phyloP scores from a whole-genome alignment of 2,888 invertebrate genomes.

The Aphodius granarius region DNA sequence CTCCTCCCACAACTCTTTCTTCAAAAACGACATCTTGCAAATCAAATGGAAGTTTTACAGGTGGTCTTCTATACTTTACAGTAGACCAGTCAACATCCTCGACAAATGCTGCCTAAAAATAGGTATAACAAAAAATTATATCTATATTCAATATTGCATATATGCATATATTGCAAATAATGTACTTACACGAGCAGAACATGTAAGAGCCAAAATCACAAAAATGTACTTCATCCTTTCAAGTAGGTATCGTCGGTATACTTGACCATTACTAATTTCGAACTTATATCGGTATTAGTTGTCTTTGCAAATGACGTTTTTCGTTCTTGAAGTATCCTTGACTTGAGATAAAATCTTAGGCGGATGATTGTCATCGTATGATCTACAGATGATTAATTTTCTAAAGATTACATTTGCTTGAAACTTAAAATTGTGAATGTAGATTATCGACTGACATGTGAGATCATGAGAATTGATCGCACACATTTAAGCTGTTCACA shows the following conservation, averaged over 20 bases:
- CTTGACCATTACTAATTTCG: neutral
- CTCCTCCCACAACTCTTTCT: constrained; percentile 4
- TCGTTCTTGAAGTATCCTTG: neutral
- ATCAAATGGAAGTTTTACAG: neutral
- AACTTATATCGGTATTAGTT: neutral
- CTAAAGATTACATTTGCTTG: neutral
- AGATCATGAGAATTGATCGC: too few relatives aligned
- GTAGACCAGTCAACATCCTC: constrained; percentile 15
- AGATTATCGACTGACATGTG: too few relatives aligned
- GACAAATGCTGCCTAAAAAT: neutral
- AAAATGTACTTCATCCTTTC: constrained; percentile 4
- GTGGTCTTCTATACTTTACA: neutral
- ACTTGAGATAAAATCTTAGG: neutral
- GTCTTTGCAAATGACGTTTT: neutral
- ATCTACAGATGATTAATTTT: neutral
- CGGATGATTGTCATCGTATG: neutral
- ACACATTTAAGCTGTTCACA: too few relatives aligned
- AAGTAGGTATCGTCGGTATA: neutral
- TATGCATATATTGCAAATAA: too few relatives aligned
- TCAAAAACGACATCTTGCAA: neutral
- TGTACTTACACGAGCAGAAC: neutral
- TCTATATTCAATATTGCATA: neutral
- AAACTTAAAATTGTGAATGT: neutral
- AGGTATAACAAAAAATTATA: neutral
- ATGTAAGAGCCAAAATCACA: neutral